Evolutionary conservation across 1,140 invertebrate species (phyloP).

Genomic region (Drosophila lacteicornis): DNA sequence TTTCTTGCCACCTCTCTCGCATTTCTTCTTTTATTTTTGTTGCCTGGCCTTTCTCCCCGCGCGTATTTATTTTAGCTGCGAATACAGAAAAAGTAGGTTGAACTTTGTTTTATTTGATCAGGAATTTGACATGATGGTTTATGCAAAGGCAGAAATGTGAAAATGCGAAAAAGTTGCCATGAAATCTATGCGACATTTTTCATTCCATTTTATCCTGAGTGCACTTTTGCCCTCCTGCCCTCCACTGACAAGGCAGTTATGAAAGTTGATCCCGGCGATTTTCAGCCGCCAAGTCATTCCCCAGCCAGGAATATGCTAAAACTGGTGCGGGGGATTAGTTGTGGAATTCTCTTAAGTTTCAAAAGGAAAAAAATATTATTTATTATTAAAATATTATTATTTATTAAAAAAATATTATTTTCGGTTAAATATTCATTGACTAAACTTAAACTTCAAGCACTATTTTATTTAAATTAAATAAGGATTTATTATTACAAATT

Average conservation of each 20-base stretch:
- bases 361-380: not conserved
- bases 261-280: slow-evolving; percentile 56
- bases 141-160: slow-evolving; percentile 46
- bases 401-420: not conserved
- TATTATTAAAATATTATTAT: not conserved
- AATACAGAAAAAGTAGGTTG: slow-evolving; percentile 45
- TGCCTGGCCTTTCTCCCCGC: slow-evolving; percentile 4
- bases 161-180: slow-evolving; percentile 29
- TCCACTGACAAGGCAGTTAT: slow-evolving; percentile 48
- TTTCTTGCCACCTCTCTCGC: slow-evolving; percentile 41
- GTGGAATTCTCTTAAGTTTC: not conserved
- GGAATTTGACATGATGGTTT: slow-evolving; percentile 78
- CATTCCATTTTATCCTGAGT: slow-evolving; percentile 40
- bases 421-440: no score
- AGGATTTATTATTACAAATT: not conserved
- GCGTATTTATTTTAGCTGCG: slow-evolving; percentile 46
- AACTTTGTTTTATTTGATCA: slow-evolving; percentile 79
- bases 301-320: not conserved
- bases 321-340: not conserved
- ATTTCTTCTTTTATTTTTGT: slow-evolving; percentile 64
- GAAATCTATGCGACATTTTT: slow-evolving; percentile 42
- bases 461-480: not conserved
- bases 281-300: slow-evolving; percentile 38
- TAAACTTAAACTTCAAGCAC: not conserved
- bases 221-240: slow-evolving; percentile 35